Evolutionary conservation across 1,140 invertebrate genomes (phyloP).

Genomic region (Anastrepha ludens): DNA sequence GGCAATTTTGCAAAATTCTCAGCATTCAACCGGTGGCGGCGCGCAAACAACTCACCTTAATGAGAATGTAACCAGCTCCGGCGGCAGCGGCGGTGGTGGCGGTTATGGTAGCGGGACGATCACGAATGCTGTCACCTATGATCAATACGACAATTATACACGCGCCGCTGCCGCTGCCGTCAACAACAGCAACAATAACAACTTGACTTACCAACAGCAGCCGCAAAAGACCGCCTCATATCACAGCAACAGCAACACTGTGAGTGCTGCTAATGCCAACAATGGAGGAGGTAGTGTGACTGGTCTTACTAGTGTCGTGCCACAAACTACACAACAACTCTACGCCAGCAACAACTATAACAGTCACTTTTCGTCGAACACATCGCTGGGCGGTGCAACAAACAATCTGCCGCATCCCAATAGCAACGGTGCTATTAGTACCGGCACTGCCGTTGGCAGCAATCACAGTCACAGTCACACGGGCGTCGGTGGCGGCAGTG

Average conservation of each 20-base stretch:
- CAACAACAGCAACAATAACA: conserved; percentile 57
- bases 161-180: not conserved
- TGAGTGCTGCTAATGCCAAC: conserved; percentile 53
- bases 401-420: conserved; percentile 53
- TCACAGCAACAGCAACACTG: conserved; percentile 56
- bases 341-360: conserved; percentile 59
- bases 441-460: conserved; percentile 37
- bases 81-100: not conserved
- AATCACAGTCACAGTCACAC: conserved; percentile 53
- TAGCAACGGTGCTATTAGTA: conserved; percentile 50
- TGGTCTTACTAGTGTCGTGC: conserved; percentile 58
- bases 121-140: conserved; percentile 56
- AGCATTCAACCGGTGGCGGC: conserved; percentile 71
- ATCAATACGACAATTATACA: conserved; percentile 60
- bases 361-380: conserved; percentile 36
- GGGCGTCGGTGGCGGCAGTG: conserved; percentile 17
- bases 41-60: conserved; percentile 53
- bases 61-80: conserved; percentile 23
- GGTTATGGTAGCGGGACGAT: not conserved
- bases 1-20: conserved; percentile 70
- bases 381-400: conserved; percentile 31
- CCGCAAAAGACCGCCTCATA: conserved; percentile 54
- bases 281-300: conserved; percentile 54
- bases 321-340: conserved; percentile 61
- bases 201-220: conserved; percentile 58